A percentile compares a stretch with the other conserved stretches of the same genome.
These are phyloP conservation scores for Leptinotarsa peninsularis DNA, from an alignment of 2,888 invertebrate genomes.

Conservation along the genomic window DNA sequence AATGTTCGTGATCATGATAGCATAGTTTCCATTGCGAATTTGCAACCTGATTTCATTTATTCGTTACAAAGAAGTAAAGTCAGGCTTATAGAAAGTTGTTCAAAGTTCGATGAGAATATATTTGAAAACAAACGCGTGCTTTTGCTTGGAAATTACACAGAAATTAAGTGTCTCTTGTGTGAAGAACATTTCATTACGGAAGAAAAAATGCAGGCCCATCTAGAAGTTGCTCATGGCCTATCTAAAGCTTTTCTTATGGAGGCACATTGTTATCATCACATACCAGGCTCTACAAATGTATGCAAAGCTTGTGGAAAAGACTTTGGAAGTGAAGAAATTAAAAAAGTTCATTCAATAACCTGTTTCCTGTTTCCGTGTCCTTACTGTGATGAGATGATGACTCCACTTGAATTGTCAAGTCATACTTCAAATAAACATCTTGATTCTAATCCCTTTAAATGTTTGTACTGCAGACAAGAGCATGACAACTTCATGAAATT, in stretches of 20 bases:
- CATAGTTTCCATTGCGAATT: not conserved
- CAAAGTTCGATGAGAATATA: slow-evolving; percentile 5
- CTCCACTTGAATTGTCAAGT: not conserved
- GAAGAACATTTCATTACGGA: slow-evolving; percentile 8
- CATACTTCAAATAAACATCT: not conserved
- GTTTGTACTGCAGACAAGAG: slow-evolving; percentile 8
- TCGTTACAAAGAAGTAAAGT: not conserved
- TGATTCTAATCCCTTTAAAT: slow-evolving; percentile 19
- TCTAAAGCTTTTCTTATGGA: slow-evolving; percentile 12
- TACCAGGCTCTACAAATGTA: slow-evolving; percentile 1
- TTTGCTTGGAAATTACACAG: not conserved
- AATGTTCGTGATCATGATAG: slow-evolving; percentile 9
- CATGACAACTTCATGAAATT: not conserved
- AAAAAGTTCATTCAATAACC: not conserved
- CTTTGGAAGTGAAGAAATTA: not conserved
- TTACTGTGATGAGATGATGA: slow-evolving; percentile 17
- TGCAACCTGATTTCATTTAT: not conserved
- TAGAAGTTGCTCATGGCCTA: not conserved
- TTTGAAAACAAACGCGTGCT: slow-evolving; percentile 11
- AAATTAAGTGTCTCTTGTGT: not conserved
- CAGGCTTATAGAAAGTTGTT: slow-evolving; percentile 13
- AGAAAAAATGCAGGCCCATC: not conserved
- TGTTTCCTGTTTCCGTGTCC: slow-evolving; percentile 13
- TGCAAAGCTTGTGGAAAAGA: slow-evolving; percentile 17
- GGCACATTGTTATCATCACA: not conserved